These are phyloP conservation scores for Eulemur mongoz DNA, from an alignment of 2,797 vertebrate genomes.

Conservation along the genomic window DNA sequence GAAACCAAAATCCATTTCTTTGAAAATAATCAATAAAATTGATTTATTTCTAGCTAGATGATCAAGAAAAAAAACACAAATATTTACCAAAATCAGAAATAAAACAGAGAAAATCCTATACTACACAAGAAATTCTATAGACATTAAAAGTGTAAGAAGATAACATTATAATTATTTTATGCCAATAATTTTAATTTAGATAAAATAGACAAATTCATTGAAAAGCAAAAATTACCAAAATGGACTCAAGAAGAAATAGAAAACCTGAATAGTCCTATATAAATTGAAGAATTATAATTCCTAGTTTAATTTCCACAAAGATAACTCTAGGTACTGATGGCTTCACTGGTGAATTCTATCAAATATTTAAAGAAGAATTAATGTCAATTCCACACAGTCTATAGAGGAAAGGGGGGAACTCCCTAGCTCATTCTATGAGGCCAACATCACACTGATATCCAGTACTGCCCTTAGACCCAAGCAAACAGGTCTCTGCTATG, in stretches of 20 bases:
- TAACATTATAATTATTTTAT: background rate
- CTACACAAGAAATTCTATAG: background rate
- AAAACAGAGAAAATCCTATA: background rate
- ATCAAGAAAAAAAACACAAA: background rate
- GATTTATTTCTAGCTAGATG: background rate
- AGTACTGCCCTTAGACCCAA: background rate
- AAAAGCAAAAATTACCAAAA: constrained; percentile 22
- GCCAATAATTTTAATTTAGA: background rate
- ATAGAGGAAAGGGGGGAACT: background rate
- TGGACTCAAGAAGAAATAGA: background rate
- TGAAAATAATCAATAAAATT: background rate
- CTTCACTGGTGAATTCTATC: background rate
- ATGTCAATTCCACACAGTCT: background rate
- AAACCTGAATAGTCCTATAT: background rate
- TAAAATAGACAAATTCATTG: background rate
- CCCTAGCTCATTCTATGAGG: background rate
- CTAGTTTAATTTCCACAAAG: background rate
- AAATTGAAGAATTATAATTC: background rate
- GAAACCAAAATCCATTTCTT: background rate
- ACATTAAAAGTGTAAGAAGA: background rate
- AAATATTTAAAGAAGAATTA: background rate
- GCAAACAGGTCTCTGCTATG: background rate
- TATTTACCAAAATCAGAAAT: background rate
- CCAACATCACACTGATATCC: background rate
- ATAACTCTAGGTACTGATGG: background rate